phyloP scores from a whole-genome alignment of 2,113 vertebrate genomes.

The Scolopax mira region DNA sequence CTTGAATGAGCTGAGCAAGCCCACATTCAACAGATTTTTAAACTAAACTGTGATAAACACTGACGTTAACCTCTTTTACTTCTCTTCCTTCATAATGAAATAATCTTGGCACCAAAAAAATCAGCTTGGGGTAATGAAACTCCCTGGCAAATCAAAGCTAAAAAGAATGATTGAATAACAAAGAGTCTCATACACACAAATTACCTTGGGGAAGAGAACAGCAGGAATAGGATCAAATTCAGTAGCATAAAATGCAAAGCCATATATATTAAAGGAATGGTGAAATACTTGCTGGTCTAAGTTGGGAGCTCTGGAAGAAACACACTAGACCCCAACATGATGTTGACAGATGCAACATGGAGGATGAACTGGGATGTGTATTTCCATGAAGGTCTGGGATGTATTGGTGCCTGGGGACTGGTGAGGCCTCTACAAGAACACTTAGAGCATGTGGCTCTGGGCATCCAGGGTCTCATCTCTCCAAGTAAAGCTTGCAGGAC shows the following conservation, averaged over 20 bases:
- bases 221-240: not conserved
- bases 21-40: not conserved
- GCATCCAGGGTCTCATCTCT: not conserved
- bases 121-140: not conserved
- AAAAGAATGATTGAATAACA: not conserved
- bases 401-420: not conserved
- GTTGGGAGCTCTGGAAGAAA: not conserved
- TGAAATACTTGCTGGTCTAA: not conserved
- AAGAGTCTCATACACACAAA: rapidly evolving
- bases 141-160: not conserved
- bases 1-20: not conserved
- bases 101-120: not conserved
- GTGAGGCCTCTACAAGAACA: no score
- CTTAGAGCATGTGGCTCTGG: rapidly evolving
- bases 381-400: not conserved
- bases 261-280: rapidly evolving
- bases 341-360: not conserved
- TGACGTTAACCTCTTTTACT: not conserved
- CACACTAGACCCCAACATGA: rapidly evolving
- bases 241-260: not conserved
- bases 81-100: not conserved
- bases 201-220: not conserved
- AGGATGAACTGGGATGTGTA: not conserved
- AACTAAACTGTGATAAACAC: not conserved
- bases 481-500: not conserved